Base-by-base conservation (phyloP, 2,113 vertebrate species). In the Zosterops japonicus region DNA sequence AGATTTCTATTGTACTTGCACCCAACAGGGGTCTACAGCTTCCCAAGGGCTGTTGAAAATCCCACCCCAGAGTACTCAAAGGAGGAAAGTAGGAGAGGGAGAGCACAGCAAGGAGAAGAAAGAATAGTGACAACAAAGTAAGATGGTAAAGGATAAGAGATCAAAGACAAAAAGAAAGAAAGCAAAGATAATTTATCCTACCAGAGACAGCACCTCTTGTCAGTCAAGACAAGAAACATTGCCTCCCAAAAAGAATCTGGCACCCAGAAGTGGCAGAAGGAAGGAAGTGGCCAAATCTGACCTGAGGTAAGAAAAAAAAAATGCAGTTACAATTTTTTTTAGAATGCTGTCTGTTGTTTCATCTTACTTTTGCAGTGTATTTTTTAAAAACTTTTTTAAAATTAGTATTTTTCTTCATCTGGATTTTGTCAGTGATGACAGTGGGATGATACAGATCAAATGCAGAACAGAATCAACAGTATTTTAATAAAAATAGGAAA, bases 141-240 rank as follows among this genome's bases (percentile, higher is more conserved):
- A 46, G n/a, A 91, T 14, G 2, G 39, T 39, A 35, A 92, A 81
- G 76, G 46, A 29, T 85, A 81, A 83, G 19, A 89, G 49, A 89
- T 35, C 36, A 95, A 87, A 90, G 79, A 70, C 68, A 89, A 89
- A 89, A 93, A 63, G 50, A 77, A 90, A 64, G 64, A 91, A 94
- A 84, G 64, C 56, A 95, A 95, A 81, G 69, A 69, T 64, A 87
- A 83, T 89, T 94, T 65, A 97, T 94, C 91, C 91, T 96, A 95
- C 95, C 93, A 95, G 93, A 96, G 93, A 96, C 93, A 96, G 95
- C 95, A 96, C 95, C 95, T 96, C 96, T 97, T 95, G 94, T 95
- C 95, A 96, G 81, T 94, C 91, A 96, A 95, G 94, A 97, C 95
- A 97, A 97, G 96, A 96, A 97, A 96, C 87, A 80, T 69, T 96